A percentile compares a stretch with the other conserved stretches of the same genome.
These are phyloP conservation scores for Aepyceros melampus DNA, from an alignment of 2,113 vertebrate genomes.

Conservation along the genomic window DNA sequence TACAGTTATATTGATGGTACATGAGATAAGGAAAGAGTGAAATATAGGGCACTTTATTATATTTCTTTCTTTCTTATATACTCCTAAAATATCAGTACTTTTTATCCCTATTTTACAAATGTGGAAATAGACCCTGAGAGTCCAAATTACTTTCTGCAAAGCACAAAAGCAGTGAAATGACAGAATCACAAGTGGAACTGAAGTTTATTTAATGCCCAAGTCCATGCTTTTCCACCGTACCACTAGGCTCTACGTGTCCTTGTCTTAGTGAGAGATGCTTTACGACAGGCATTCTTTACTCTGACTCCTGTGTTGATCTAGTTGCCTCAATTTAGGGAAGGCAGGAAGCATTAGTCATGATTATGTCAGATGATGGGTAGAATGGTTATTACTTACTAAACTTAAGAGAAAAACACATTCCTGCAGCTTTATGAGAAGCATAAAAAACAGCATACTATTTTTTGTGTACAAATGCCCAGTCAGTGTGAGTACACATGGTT, in stretches of 20 bases:
- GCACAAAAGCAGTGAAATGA: not conserved
- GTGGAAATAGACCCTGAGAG: not conserved
- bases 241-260: not conserved
- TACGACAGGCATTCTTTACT: not conserved
- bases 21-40: not conserved
- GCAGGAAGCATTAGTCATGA: not conserved
- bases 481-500: not conserved
- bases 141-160: not conserved
- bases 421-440: not conserved
- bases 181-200: not conserved
- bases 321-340: not conserved
- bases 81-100: not conserved
- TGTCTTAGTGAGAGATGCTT: not conserved
- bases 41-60: not conserved
- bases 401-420: not conserved
- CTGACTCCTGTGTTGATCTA: not conserved
- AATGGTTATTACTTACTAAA: not conserved
- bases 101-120: not conserved
- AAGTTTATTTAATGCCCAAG: not conserved
- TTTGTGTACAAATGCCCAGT: not conserved
- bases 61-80: not conserved
- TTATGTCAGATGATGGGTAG: not conserved
- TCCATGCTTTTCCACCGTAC: accelerated
- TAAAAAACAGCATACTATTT: not conserved
- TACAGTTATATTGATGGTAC: not conserved